phyloP scores from a whole-genome alignment of 2,113 vertebrate species.

The Platichthys flesus region DNA sequence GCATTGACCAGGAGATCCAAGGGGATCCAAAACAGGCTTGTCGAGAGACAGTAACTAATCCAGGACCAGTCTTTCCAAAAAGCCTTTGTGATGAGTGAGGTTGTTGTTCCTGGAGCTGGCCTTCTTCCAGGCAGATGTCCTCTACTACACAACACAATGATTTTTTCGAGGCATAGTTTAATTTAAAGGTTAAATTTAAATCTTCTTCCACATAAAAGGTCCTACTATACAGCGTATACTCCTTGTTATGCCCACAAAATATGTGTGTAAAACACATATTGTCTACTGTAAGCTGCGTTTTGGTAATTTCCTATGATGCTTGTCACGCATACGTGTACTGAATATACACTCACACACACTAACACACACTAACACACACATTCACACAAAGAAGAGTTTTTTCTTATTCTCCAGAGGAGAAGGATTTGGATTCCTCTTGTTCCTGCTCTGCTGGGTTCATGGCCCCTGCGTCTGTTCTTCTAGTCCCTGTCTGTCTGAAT shows the following conservation, averaged over 20 bases:
- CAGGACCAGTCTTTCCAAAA: neutral
- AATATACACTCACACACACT: constrained; percentile 1
- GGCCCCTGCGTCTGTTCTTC: constrained; percentile 46
- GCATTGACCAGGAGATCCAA: neutral
- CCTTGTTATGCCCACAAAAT: neutral
- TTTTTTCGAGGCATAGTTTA: neutral
- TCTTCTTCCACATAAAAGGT: too few species aligned
- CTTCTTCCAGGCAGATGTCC: neutral
- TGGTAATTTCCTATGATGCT: neutral
- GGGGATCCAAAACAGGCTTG: too few species aligned
- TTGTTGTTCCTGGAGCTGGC: neutral
- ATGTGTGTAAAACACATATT: neutral
- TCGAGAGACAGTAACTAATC: too few species aligned
- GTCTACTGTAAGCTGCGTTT: neutral
- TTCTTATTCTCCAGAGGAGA: constrained; percentile 45
- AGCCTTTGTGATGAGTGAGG: neutral
- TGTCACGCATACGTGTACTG: neutral
- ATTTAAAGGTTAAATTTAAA: too few species aligned
- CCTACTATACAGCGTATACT: neutral
- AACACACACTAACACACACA: constrained; percentile 1
- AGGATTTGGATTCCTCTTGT: constrained; percentile 34
- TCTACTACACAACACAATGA: neutral
- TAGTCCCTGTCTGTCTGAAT: constrained; percentile 58
- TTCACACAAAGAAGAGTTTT: constrained; percentile 27
- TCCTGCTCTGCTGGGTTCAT: constrained; percentile 43